Percentiles rank a stretch among this genome's conserved stretches.
phyloP scores from a whole-genome alignment of 2,113 vertebrate species.

The Rhineura floridana region DNA sequence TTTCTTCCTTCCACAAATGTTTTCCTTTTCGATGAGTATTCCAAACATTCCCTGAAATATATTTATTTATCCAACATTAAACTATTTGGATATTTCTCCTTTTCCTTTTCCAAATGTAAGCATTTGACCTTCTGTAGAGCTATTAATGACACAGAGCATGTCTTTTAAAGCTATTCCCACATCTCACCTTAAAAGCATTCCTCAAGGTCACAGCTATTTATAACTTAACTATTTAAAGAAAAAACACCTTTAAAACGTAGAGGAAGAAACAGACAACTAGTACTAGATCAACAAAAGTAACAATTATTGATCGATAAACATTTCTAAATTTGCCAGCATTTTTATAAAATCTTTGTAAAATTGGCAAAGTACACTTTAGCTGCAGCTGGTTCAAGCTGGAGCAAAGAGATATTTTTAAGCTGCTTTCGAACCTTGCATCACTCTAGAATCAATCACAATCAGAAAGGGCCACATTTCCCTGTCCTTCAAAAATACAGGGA shows the following conservation, averaged over 20 bases:
- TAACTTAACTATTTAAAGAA: constrained; percentile 50
- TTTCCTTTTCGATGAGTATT: background rate
- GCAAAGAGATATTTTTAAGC: background rate
- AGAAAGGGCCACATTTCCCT: constrained; percentile 31
- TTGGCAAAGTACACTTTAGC: background rate
- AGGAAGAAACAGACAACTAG: constrained; percentile 36
- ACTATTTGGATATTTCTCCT: background rate
- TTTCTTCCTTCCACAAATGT: background rate
- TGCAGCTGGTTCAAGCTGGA: constrained; percentile 25
- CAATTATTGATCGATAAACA: background rate
- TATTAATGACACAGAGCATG: constrained; percentile 41
- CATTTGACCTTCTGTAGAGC: background rate
- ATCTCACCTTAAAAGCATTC: constrained; percentile 56
- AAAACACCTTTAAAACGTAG: constrained; percentile 49
- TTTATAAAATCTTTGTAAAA: constrained; percentile 38
- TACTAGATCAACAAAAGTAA: constrained; percentile 26
- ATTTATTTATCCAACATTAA: constrained; percentile 34
- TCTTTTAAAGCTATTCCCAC: constrained; percentile 56
- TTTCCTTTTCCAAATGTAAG: constrained; percentile 29
- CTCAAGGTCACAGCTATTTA: constrained; percentile 72
- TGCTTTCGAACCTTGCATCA: constrained; percentile 36
- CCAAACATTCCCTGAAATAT: constrained; percentile 38
- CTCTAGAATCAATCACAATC: constrained; percentile 28
- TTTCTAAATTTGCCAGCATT: background rate
- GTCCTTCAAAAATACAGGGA: background rate